Evolutionary conservation across 1,140 invertebrate species (phyloP).

Genomic region (Marisa cornuarietis): DNA sequence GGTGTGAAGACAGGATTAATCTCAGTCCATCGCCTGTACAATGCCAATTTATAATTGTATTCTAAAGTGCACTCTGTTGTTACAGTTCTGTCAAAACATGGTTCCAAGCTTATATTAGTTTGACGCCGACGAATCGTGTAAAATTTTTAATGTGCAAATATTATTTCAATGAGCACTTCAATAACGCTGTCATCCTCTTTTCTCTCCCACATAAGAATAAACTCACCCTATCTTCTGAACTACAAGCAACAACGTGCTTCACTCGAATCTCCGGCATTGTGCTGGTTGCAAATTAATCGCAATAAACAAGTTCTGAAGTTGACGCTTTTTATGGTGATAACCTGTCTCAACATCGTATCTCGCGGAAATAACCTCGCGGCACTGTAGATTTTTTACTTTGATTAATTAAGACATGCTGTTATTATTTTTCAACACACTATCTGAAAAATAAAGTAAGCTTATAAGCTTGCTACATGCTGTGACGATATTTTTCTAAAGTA

Average conservation of each 20-base stretch:
- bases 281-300: neutral
- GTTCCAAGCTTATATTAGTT: no score
- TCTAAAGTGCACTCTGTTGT: no score
- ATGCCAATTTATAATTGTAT: no score
- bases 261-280: conserved; percentile 7
- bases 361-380: conserved; percentile 14
- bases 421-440: neutral
- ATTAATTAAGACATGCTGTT: neutral
- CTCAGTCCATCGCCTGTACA: no score
- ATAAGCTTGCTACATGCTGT: neutral
- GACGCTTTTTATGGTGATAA: neutral
- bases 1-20: no score
- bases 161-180: no score
- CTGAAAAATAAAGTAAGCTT: neutral
- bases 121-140: no score
- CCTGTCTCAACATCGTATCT: neutral
- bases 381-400: neutral
- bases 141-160: no score
- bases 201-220: neutral
- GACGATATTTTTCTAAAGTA: neutral
- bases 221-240: conserved; percentile 13
- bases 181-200: no score
- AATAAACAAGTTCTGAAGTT: neutral
- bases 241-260: conserved; percentile 11
- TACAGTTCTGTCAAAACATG: no score